These are phyloP conservation scores for Malacosoma neustria DNA, from an alignment of 2,888 invertebrate genomes.

Conservation along the genomic window DNA sequence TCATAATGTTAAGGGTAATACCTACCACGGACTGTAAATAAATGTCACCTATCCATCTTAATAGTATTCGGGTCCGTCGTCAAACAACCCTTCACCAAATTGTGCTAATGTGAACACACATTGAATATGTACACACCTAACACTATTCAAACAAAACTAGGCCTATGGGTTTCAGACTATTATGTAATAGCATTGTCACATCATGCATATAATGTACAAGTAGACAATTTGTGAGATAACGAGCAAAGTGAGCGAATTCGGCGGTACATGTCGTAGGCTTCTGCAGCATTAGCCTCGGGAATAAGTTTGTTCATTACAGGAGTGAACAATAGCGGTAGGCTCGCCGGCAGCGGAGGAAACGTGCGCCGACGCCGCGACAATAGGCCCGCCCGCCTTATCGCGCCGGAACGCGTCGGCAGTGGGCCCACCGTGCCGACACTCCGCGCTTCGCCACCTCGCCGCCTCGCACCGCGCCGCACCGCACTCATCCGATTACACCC, in stretches of 20 bases:
- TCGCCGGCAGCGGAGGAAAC: conserved; percentile 68
- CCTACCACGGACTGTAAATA: conserved; percentile 24
- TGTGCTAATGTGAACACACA: conserved; percentile 53
- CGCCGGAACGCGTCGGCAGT: conserved; percentile 62
- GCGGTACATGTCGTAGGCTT: conserved; percentile 32
- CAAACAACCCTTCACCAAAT: conserved; percentile 52
- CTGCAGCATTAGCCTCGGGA: conserved; percentile 61
- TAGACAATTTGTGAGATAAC: conserved; percentile 53
- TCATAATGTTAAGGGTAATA: conserved; percentile 26
- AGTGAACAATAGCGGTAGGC: conserved; percentile 65
- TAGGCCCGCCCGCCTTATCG: conserved; percentile 63
- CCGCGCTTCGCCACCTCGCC: conserved; percentile 4
- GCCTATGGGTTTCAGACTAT: conserved; percentile 50
- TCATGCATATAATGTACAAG: conserved; percentile 31
- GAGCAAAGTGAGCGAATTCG: conserved; percentile 53
- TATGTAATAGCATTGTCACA: conserved; percentile 33
- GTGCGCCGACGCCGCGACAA: conserved; percentile 72
- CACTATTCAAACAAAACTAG: conserved; percentile 64
- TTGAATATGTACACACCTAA: conserved; percentile 40
- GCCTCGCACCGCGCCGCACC: conserved; percentile 11
- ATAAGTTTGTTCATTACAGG: conserved; percentile 72
- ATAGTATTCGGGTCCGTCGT: conserved; percentile 47
- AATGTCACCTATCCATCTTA: conserved; percentile 27
- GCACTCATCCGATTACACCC: conserved; percentile 19
- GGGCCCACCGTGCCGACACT: neutral